Percentiles rank a stretch among this genome's conserved stretches.
These are phyloP conservation scores for Gnatocerus cornutus DNA, from an alignment of 2,888 invertebrate genomes.

Conservation along the genomic window DNA sequence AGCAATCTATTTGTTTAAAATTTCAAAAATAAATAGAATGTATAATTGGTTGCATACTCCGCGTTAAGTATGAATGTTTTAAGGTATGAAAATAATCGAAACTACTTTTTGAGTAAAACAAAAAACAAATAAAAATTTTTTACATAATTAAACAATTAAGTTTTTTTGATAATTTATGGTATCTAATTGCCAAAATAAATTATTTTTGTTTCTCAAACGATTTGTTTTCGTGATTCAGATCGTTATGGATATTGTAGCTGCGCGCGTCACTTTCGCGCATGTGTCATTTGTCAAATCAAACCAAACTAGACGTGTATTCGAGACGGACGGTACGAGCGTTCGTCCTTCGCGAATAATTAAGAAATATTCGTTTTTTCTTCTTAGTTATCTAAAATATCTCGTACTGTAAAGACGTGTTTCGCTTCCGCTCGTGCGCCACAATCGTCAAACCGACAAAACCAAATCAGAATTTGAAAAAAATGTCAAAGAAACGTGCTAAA, in stretches of 20 bases:
- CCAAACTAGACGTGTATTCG: conserved; percentile 20
- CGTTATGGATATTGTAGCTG: not conserved
- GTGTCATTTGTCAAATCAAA: not conserved
- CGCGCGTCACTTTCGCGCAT: not conserved
- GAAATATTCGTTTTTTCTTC: conserved; percentile 17
- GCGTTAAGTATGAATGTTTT: no score
- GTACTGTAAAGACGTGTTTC: conserved; percentile 16
- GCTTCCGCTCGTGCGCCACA: not conserved
- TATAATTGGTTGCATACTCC: no score
- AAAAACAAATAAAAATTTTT: no score
- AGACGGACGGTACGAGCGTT: not conserved
- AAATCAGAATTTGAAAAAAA: not conserved
- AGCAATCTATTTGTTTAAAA: no score
- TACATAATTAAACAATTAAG: no score
- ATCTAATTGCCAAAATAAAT: no score
- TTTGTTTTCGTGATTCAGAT: not conserved
- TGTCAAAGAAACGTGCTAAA: conserved; percentile 5
- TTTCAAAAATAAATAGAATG: no score
- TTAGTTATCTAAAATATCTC: conserved; percentile 15
- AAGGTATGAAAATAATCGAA: no score
- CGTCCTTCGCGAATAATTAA: no score
- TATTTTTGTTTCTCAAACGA: no score
- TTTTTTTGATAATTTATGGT: no score
- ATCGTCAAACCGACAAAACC: conserved; percentile 9
- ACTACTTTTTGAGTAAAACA: no score